A percentile compares a stretch with the other conserved stretches of the same genome.
These are phyloP conservation scores for Anhinga anhinga DNA, from an alignment of 2,113 vertebrate species.

Conservation along the genomic window DNA sequence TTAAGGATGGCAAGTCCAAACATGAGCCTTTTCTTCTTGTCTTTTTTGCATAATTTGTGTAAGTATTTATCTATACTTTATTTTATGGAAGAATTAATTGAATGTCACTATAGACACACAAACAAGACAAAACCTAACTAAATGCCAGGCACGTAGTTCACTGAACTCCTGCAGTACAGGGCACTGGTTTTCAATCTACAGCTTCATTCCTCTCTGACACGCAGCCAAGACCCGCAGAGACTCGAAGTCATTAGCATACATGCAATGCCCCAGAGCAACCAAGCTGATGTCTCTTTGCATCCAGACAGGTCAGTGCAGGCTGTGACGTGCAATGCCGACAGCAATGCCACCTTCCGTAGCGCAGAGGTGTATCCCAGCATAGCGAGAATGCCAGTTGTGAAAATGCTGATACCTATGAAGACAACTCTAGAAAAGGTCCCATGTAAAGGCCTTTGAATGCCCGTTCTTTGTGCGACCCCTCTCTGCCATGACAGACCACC, in stretches of 20 bases:
- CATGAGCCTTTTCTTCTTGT: not conserved
- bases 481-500: not conserved
- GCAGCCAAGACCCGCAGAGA: not conserved
- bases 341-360: not conserved
- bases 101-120: not conserved
- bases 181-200: not conserved
- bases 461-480: not conserved
- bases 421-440: not conserved
- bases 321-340: not conserved
- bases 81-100: not conserved
- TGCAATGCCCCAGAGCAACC: not conserved
- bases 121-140: not conserved
- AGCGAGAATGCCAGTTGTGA: rapidly evolving
- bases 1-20: not conserved
- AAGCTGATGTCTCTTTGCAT: not conserved
- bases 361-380: not conserved
- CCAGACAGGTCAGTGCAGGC: not conserved
- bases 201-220: slow-evolving; percentile 1
- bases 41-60: not conserved
- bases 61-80: not conserved
- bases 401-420: not conserved
- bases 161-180: not conserved
- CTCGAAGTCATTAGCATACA: not conserved
- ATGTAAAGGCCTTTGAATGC: not conserved
- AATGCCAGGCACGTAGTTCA: slow-evolving; percentile 12